Base-by-base conservation (phyloP, 1,140 invertebrate species). In the Cyrtorhinus lividipennis region DNA sequence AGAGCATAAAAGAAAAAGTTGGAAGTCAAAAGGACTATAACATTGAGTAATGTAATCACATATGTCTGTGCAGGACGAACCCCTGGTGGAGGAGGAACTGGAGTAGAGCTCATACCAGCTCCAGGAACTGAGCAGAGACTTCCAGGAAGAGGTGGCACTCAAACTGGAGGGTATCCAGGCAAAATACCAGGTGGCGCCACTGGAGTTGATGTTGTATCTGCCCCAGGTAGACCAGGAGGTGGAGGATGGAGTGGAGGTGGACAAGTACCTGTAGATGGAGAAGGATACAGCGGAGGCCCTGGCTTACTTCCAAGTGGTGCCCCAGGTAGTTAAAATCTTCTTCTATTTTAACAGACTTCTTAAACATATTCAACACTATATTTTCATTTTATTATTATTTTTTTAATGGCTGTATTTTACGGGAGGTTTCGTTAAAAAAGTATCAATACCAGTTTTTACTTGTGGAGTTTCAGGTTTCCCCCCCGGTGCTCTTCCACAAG, bases 141-240 rank as follows among this genome's bases (percentile, higher is more conserved):
- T 25, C 60, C 63, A 20, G 66, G 66, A 44, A 59, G 45, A 56
- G 27, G 38, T 10, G 15, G 38, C 1, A 59, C 23, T 1, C 13
- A 53, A 24, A 38, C 56, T 27, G 66, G 66, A 48, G 64, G 45
- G 18, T 64, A 61, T 61, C 61, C 63, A 30, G 62, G 59, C n/a
- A 25, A 27, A 56, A 38, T 63, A 56, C 66, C 66, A 61, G 64
- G 65, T 25, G 65, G 64, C 46, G 63, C 65, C 61, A 60, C 58
- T 59, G 58, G 45, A 23, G 26, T 22, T 8, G 5, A 38, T 38
- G n/a, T n/a, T n/a, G n/a, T n/a, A n/a, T n/a, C n/a, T n/a, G n/a
- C n/a, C n/a, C 30, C 30, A 1, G 61, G 27, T 53, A 23, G 45
- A 27, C 60, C 63, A 61, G 66, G 60, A 48, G 60, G 60, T 23